Conservation (phyloP, 2,888 invertebrate species). For the Beris chalybata region DNA sequence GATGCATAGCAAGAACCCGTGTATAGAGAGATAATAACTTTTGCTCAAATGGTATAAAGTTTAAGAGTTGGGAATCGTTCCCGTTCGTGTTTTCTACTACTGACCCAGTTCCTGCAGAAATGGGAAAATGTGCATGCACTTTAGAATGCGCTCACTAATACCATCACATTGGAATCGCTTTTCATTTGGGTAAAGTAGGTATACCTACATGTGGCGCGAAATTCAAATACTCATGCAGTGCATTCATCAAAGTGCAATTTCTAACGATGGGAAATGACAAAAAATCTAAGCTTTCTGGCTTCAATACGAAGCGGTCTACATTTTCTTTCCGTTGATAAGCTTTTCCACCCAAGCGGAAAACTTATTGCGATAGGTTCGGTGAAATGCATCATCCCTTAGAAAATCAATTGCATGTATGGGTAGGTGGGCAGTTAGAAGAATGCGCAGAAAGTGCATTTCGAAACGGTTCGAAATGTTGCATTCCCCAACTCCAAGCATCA, state of each 20-base stretch:
- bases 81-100: constrained; percentile 40
- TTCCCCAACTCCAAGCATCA: no score
- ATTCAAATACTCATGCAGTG: constrained; percentile 7
- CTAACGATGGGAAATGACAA: no score
- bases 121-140: constrained; percentile 37
- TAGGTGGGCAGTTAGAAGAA: no score
- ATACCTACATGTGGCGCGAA: not conserved
- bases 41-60: constrained; percentile 17
- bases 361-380: no score
- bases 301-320: no score
- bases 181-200: constrained; percentile 11
- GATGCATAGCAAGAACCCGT: not conserved
- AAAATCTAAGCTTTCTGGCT: no score
- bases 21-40: constrained; percentile 8
- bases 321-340: no score
- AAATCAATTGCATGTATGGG: no score
- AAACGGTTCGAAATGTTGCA: no score
- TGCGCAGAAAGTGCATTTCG: constrained; percentile 26
- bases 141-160: constrained; percentile 6
- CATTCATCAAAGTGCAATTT: not conserved
- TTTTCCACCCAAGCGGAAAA: no score
- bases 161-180: constrained; percentile 10
- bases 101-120: constrained; percentile 41
- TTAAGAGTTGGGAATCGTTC: constrained; percentile 36
- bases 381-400: no score